These are phyloP conservation scores for Phasia obesa DNA, from an alignment of 2,888 invertebrate species.

Conservation along the genomic window DNA sequence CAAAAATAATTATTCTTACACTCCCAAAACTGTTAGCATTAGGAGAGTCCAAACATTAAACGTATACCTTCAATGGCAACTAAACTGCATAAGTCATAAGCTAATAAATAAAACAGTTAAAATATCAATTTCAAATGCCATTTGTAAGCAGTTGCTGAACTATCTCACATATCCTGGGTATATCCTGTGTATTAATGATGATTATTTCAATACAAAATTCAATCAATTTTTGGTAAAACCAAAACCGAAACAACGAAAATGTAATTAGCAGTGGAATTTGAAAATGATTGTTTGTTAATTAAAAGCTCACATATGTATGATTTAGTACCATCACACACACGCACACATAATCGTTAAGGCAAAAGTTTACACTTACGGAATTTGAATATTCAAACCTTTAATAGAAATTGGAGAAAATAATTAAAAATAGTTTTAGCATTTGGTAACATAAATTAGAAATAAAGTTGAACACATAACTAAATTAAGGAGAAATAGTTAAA, in stretches of 20 bases:
- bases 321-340: background rate
- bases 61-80: too few relatives aligned
- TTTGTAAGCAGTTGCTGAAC: background rate
- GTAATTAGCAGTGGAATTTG: conserved; percentile 43
- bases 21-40: too few relatives aligned
- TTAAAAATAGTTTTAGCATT: conserved; percentile 14
- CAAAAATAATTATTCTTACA: too few relatives aligned
- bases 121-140: background rate
- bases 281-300: conserved; percentile 21
- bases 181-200: conserved; percentile 13
- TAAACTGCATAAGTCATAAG: too few relatives aligned
- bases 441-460: conserved; percentile 31
- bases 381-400: conserved; percentile 3
- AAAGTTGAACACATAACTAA: conserved; percentile 8
- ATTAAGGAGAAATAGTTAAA: background rate
- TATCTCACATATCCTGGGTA: background rate
- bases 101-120: too few relatives aligned
- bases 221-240: conserved; percentile 21
- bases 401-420: conserved; percentile 38
- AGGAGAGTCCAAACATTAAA: too few relatives aligned
- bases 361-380: background rate
- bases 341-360: too few relatives aligned
- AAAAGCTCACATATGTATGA: background rate
- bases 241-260: conserved; percentile 26
- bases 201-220: conserved; percentile 23